Conservation (phyloP, 2,113 vertebrate species). For the Numida meleagris region DNA sequence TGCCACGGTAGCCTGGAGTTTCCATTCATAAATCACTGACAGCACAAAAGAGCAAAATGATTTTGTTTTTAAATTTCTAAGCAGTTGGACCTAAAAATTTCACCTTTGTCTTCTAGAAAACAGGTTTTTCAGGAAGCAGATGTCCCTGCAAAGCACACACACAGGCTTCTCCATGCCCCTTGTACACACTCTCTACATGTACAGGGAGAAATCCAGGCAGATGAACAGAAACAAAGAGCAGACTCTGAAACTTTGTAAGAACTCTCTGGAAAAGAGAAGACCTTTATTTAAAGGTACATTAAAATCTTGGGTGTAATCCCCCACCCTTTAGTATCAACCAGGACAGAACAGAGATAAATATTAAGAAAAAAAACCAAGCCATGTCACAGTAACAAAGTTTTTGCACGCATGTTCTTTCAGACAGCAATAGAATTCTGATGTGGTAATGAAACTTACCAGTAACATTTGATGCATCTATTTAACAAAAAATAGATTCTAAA, state of each 20-base stretch:
- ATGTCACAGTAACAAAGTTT: background rate
- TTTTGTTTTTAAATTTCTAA: background rate
- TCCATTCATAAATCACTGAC: background rate
- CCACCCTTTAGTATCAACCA: background rate
- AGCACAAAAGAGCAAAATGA: background rate
- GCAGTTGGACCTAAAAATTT: background rate
- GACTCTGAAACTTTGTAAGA: background rate
- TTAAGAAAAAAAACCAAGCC: background rate
- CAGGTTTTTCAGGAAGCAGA: background rate
- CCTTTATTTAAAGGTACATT: conserved; percentile 48
- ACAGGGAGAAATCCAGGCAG: background rate
- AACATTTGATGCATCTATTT: conserved; percentile 17
- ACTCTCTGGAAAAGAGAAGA: background rate
- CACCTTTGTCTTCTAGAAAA: background rate
- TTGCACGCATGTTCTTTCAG: background rate
- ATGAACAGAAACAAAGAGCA: background rate
- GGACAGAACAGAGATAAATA: background rate
- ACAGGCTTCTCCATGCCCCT: background rate
- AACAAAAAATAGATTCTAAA: conserved; percentile 45
- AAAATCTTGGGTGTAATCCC: background rate
- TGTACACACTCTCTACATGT: background rate
- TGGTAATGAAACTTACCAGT: conserved; percentile 63
- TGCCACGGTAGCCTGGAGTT: background rate
- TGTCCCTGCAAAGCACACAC: background rate
- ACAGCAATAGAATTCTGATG: background rate